These are phyloP conservation scores for Dyspetes luteomarginatus DNA, from an alignment of 2,888 invertebrate genomes.

Conservation along the genomic window DNA sequence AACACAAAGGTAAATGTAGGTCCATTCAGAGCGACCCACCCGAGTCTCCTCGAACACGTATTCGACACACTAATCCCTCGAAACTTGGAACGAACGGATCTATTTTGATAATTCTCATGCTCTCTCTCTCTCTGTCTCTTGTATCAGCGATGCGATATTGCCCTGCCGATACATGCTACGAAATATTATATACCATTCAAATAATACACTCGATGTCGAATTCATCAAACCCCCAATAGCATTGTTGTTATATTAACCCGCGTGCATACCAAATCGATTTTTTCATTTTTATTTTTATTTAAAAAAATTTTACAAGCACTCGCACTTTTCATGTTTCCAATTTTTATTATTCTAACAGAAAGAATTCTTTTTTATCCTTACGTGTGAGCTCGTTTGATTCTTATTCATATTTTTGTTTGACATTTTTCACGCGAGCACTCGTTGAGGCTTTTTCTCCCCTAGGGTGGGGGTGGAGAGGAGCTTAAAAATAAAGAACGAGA, in stretches of 20 bases:
- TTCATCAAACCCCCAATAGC: slow-evolving; percentile 36
- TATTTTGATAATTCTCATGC: slow-evolving; percentile 43
- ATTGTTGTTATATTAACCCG: slow-evolving; percentile 5
- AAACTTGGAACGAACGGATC: slow-evolving; percentile 36
- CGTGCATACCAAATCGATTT: no score
- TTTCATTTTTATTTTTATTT: no score
- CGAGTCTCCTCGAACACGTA: slow-evolving; percentile 40
- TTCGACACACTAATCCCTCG: slow-evolving; percentile 53
- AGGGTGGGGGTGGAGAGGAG: background rate
- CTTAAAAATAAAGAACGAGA: slow-evolving; percentile 5
- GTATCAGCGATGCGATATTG: no score
- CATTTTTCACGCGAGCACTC: slow-evolving; percentile 25
- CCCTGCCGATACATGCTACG: slow-evolving; percentile 29
- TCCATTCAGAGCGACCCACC: slow-evolving; percentile 48
- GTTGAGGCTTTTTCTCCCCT: slow-evolving; percentile 17
- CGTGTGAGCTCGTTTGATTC: no score
- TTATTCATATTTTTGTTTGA: no score
- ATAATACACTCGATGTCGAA: slow-evolving; percentile 36
- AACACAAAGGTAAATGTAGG: slow-evolving; percentile 65
- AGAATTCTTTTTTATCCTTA: no score
- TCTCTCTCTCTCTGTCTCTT: background rate
- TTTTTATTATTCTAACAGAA: no score
- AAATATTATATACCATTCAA: slow-evolving; percentile 9
- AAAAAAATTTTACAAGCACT: no score
- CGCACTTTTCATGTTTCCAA: no score